phyloP scores from a whole-genome alignment of 2,113 vertebrate species.

The Ceyx melanurus region DNA sequence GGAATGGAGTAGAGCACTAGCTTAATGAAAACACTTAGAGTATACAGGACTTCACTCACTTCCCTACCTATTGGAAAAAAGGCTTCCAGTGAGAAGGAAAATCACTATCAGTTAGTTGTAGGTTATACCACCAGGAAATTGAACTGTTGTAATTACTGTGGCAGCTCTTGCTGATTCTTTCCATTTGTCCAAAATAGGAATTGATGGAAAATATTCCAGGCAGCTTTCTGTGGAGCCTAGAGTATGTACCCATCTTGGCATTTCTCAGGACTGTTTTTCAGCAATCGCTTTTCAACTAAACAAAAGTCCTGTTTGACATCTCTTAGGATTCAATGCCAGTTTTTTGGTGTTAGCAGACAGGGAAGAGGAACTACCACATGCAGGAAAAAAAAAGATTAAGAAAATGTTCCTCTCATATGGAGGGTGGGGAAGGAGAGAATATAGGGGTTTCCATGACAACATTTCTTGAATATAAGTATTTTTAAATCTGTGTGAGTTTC shows the following conservation, averaged over 20 bases:
- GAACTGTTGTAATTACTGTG: background rate
- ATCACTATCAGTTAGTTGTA: background rate
- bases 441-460: slow-evolving; percentile 79
- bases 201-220: background rate
- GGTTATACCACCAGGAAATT: background rate
- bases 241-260: background rate
- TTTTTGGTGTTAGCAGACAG: slow-evolving; percentile 1
- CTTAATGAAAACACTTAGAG: background rate
- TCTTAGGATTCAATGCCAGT: slow-evolving; percentile 30
- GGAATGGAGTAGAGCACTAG: background rate
- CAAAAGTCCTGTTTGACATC: slow-evolving; percentile 38
- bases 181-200: background rate
- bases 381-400: slow-evolving; percentile 22
- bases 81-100: background rate
- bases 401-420: slow-evolving; percentile 67
- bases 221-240: background rate
- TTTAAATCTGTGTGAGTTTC: slow-evolving; percentile 78
- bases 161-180: background rate
- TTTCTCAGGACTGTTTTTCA: background rate
- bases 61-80: background rate
- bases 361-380: slow-evolving; percentile 63
- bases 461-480: slow-evolving; percentile 76
- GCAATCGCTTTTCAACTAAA: slow-evolving; percentile 23
- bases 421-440: slow-evolving; percentile 57
- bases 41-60: background rate